These are phyloP conservation scores for Caenorhabditis inopinata DNA, from an alignment of 1,140 invertebrate species.

Conservation along the genomic window DNA sequence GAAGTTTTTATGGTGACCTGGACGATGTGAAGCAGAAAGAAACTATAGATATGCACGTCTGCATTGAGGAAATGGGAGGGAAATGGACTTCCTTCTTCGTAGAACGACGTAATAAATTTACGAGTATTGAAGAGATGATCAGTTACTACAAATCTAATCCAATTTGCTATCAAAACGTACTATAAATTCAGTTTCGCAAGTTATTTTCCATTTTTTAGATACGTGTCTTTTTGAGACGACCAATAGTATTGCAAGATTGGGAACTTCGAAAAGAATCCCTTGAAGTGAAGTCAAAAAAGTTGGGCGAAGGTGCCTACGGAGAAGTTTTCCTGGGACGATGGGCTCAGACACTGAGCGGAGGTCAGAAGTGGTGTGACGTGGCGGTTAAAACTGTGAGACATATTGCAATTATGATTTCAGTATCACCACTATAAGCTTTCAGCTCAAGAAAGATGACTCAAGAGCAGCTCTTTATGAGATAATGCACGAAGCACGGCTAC, in stretches of 20 bases:
- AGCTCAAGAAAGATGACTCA: conserved; percentile 5
- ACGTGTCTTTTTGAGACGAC: not conserved
- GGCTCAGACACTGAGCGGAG: not conserved
- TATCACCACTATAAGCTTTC: too few relatives aligned
- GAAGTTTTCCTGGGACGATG: not conserved
- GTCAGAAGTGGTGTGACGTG: conserved; percentile 17
- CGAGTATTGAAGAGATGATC: not conserved
- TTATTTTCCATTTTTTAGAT: not conserved
- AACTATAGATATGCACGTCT: conserved; percentile 9
- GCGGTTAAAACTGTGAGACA: conserved; percentile 5
- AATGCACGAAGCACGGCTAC: not conserved
- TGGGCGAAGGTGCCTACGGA: conserved; percentile 2
- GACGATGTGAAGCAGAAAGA: conserved; percentile 20
- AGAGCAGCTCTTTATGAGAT: not conserved
- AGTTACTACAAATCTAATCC: not conserved
- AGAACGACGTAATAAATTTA: not conserved
- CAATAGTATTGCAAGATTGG: not conserved
- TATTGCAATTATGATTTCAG: too few relatives aligned
- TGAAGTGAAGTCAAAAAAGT: not conserved
- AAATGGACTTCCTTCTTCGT: not conserved
- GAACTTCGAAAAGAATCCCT: not conserved
- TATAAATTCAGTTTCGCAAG: too few relatives aligned
- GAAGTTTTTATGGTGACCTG: conserved; percentile 11
- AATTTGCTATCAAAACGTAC: not conserved
- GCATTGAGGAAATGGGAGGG: not conserved